Evolutionary conservation across 2,113 vertebrate genomes (phyloP).

Genomic region (Girardinichthys multiradiatus): DNA sequence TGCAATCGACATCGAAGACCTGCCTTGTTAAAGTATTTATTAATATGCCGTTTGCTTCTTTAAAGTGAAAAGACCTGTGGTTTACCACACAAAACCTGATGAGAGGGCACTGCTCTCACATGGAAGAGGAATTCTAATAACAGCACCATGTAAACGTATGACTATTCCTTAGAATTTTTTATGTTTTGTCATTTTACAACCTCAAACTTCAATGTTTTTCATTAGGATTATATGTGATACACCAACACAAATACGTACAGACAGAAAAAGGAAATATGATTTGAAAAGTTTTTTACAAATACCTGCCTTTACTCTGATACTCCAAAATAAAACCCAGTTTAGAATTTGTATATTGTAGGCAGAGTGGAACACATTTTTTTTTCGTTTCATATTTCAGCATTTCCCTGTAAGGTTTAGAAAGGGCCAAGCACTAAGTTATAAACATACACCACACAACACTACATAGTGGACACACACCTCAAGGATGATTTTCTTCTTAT

Average conservation of each 20-base stretch:
- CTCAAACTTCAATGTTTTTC: neutral
- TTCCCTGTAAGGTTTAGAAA: no score
- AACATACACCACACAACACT: no score
- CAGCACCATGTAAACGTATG: neutral
- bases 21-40: neutral
- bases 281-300: neutral
- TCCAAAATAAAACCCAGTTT: neutral
- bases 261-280: neutral
- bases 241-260: neutral
- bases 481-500: no score
- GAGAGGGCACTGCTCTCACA: neutral
- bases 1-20: neutral
- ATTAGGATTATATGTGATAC: neutral
- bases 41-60: neutral
- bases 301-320: neutral
- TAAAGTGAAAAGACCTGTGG: neutral
- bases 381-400: no score
- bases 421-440: no score
- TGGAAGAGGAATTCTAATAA: neutral
- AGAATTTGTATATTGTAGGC: no score
- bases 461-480: no score
- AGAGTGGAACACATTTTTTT: no score
- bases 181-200: neutral
- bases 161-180: neutral
- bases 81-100: neutral